phyloP scores from a whole-genome alignment of 2,888 invertebrate genomes.

The Epicampocera succincta region DNA sequence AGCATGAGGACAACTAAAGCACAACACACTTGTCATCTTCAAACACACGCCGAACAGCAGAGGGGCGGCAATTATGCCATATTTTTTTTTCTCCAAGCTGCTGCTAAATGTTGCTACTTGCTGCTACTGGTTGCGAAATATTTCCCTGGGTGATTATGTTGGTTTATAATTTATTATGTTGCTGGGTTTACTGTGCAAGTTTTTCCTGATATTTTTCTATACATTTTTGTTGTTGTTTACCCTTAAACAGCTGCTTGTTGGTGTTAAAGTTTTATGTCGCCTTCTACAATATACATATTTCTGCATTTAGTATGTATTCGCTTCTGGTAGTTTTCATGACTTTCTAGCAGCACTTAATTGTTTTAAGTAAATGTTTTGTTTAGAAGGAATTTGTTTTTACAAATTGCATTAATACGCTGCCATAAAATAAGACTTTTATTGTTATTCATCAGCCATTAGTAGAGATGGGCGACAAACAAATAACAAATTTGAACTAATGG shows the following conservation, averaged over 20 bases:
- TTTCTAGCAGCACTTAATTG: not conserved
- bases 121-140: slow-evolving; percentile 25
- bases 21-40: slow-evolving; percentile 10
- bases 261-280: not conserved
- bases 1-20: not conserved
- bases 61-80: not conserved
- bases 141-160: not conserved
- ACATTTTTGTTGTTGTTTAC: not conserved
- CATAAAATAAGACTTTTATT: too few relatives aligned
- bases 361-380: slow-evolving; percentile 1
- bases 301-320: too few relatives aligned
- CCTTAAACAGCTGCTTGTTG: slow-evolving; percentile 1
- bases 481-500: too few relatives aligned
- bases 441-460: too few relatives aligned
- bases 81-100: not conserved
- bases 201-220: slow-evolving; percentile 9
- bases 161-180: slow-evolving; percentile 49
- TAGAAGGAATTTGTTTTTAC: slow-evolving; percentile 19
- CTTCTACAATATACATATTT: not conserved
- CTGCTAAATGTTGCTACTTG: slow-evolving; percentile 12
- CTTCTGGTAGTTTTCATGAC: too few relatives aligned
- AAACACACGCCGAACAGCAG: slow-evolving; percentile 6
- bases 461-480: too few relatives aligned
- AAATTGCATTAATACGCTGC: not conserved
- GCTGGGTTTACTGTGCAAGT: slow-evolving; percentile 5